Conservation (phyloP, 1,140 invertebrate species). For the Drosophila busckii region DNA sequence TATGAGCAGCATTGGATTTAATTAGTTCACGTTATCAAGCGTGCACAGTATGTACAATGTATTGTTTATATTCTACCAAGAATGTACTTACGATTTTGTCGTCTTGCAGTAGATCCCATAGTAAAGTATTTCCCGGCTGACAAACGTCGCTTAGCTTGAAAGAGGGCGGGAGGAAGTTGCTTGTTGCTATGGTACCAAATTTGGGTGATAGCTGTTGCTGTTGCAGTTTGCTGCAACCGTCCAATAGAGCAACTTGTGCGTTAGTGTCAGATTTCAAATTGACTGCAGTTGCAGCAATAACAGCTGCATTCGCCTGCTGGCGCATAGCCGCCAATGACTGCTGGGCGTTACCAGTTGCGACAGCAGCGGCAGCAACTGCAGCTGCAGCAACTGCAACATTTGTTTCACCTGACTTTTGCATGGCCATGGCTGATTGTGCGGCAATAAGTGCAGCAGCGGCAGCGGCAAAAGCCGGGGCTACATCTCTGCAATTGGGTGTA, state of each 20-base stretch:
- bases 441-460: conserved; percentile 70
- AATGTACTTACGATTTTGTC: conserved; percentile 89
- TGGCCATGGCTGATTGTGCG: conserved; percentile 70
- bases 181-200: conserved; percentile 1
- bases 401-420: conserved; percentile 66
- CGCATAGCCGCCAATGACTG: conserved; percentile 57
- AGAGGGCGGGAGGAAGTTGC: conserved; percentile 77
- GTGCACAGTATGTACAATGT: too few relatives aligned
- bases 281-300: conserved; percentile 50
- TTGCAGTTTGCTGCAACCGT: conserved; percentile 44
- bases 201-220: conserved; percentile 64
- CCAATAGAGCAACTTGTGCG: conserved; percentile 50
- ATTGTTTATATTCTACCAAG: too few relatives aligned
- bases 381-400: conserved; percentile 63
- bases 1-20: too few relatives aligned
- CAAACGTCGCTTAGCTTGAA: conserved; percentile 90
- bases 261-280: conserved; percentile 55
- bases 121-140: conserved; percentile 91
- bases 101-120: conserved; percentile 97
- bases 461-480: conserved; percentile 67
- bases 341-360: conserved; percentile 64
- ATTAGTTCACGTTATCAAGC: too few relatives aligned
- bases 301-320: conserved; percentile 58
- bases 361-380: conserved; percentile 60
- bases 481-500: conserved; percentile 47